phyloP scores from a whole-genome alignment of 2,888 invertebrate genomes.

The Brachycybe producta region DNA sequence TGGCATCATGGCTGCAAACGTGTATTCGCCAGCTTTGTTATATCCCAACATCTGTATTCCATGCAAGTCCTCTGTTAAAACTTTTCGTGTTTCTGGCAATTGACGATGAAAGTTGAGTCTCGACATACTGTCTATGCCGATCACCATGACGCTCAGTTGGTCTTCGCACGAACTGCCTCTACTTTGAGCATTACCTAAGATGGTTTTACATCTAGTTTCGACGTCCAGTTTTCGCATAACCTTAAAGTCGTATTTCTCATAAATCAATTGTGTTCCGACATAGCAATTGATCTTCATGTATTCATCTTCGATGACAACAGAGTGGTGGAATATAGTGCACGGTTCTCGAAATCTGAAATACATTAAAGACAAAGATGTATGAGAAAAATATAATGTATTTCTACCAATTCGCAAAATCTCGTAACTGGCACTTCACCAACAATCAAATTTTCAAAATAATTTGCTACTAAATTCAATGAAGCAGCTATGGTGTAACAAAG shows the following conservation, averaged over 20 bases:
- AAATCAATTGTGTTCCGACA: not conserved
- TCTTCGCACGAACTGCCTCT: not conserved
- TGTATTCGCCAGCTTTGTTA: conserved; percentile 88
- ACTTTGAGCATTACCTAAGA: not conserved
- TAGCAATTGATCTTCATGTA: not conserved
- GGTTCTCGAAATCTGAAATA: too few species aligned
- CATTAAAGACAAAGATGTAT: too few species aligned
- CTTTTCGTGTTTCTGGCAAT: not conserved
- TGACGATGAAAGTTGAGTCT: not conserved
- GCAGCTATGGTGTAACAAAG: too few species aligned
- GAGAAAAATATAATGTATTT: too few species aligned
- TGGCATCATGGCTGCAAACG: conserved; percentile 77
- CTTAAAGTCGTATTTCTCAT: not conserved
- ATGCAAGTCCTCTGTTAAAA: not conserved
- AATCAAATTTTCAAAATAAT: too few species aligned
- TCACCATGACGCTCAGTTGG: not conserved
- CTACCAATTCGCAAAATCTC: too few species aligned
- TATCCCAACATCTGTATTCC: conserved; percentile 1
- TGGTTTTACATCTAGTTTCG: not conserved
- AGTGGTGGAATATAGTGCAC: too few species aligned
- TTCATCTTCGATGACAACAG: not conserved
- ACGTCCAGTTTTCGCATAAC: not conserved
- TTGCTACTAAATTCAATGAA: too few species aligned
- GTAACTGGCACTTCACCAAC: too few species aligned
- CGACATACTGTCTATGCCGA: conserved; percentile 4